These are phyloP conservation scores for Sicus ferrugineus DNA, from an alignment of 2,888 invertebrate species.

Conservation along the genomic window DNA sequence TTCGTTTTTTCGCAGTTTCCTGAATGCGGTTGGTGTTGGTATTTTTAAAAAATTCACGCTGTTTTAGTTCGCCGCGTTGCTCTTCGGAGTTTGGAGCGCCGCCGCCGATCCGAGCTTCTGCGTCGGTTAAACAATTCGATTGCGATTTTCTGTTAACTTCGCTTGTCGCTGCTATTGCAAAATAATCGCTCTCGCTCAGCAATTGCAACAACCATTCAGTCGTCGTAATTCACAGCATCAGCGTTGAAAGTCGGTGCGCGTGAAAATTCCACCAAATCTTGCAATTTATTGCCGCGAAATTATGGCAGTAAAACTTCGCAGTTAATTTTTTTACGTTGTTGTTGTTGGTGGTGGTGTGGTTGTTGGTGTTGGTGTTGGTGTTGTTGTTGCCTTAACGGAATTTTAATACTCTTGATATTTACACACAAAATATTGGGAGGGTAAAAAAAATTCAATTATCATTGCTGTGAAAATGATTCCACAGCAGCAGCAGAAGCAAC, in stretches of 20 bases:
- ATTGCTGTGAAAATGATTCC: not conserved
- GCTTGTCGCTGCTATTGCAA: too few relatives aligned
- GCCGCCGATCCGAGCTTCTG: too few relatives aligned
- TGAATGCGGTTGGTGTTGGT: too few relatives aligned
- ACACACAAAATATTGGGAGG: not conserved
- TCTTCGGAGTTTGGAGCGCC: too few relatives aligned
- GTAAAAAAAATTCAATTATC: slow-evolving; percentile 31
- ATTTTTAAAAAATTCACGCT: too few relatives aligned
- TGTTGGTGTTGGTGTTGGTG: slow-evolving; percentile 19
- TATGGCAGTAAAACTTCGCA: not conserved
- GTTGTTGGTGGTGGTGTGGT: slow-evolving; percentile 1
- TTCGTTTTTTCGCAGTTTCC: too few relatives aligned
- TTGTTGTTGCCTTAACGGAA: slow-evolving; percentile 13
- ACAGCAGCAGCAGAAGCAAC: not conserved
- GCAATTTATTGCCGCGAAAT: slow-evolving; percentile 23
- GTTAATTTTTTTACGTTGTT: not conserved
- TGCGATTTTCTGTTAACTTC: too few relatives aligned
- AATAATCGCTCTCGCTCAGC: too few relatives aligned
- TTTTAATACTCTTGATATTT: slow-evolving; percentile 31
- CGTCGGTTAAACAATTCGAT: too few relatives aligned
- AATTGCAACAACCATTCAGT: too few relatives aligned
- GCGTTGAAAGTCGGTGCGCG: not conserved
- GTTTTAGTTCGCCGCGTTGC: too few relatives aligned
- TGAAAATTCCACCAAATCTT: slow-evolving; percentile 23
- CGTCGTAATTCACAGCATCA: slow-evolving; percentile 24